Evolutionary conservation across 1,140 invertebrate species (phyloP), one percentile per base, ranked within the genome.

Genomic region (Zaprionus kolodkinae): DNA sequence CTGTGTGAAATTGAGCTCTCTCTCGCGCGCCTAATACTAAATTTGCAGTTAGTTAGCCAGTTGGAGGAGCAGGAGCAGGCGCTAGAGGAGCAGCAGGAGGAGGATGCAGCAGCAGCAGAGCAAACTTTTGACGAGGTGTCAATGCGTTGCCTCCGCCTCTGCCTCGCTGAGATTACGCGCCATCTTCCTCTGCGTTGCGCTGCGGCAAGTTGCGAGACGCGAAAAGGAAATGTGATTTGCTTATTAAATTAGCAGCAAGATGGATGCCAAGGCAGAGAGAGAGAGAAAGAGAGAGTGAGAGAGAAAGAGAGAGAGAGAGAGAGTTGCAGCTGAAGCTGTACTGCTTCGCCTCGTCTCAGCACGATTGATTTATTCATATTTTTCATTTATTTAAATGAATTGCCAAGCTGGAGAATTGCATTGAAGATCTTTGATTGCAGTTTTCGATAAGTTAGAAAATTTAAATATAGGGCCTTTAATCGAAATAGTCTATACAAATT

Each of bases 111-210:
- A 17, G 70, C 60, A 74, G 69, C 72, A 69, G 71, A 64, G 78
- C 50, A 71, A 88, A 83, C 77, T 87, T 87, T 70, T 88, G 84
- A 87, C 80, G 84, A 88, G 84, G 84, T 87, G 84, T 87, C 84
- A 87, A 88, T 84, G 80, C 80, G 75, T 75, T 45, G 40, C 40
- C 61, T 80, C 66, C 36, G 60, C 50, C 33, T 64, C 9, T 48
- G 38, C 54, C 21, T 21, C 45, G n/a, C n/a, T 45, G 40, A 35
- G 33, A 35, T 35, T 35, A 2, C 33, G 33, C 33, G 33, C 0
- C 5, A 33, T 1, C 30, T 21, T 21, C 21, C 21, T 21, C 21
- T 21, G 21, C 21, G 21, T 2, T 21, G 21, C 21, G 1, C 21
- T 21, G 21, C 21, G 21, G 30, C 3, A 55, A 5, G 25, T 36